These are phyloP conservation scores for Trissolcus japonicus DNA, from an alignment of 2,888 invertebrate species.

Conservation along the genomic window DNA sequence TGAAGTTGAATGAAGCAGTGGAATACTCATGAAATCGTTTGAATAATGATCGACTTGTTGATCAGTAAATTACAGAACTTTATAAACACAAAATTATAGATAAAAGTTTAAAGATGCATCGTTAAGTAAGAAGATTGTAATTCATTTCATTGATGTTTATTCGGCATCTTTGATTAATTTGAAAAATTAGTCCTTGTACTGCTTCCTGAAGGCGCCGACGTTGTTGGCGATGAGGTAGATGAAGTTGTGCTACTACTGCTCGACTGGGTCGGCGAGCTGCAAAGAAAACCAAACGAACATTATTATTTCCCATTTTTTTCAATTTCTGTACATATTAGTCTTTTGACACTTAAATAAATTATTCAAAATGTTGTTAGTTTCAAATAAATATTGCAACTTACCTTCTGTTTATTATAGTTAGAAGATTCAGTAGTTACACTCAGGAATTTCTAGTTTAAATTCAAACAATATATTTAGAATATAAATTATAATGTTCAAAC, in stretches of 20 bases:
- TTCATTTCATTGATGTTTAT: conserved; percentile 27
- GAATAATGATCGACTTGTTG: conserved; percentile 15
- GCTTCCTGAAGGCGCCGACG: conserved; percentile 61
- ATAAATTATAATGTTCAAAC: background rate
- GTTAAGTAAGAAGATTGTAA: conserved; percentile 32
- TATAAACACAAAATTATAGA: conserved; percentile 19
- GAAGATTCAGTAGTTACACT: conserved; percentile 1
- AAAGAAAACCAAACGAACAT: conserved; percentile 18
- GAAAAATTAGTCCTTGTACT: conserved; percentile 66
- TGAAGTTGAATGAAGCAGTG: conserved; percentile 38
- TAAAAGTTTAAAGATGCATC: conserved; percentile 19
- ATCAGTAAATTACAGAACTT: conserved; percentile 17
- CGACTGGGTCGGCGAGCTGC: conserved; percentile 70
- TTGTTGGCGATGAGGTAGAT: conserved; percentile 62
- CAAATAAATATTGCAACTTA: conserved; percentile 19
- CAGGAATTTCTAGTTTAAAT: background rate
- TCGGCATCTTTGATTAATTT: conserved; percentile 66
- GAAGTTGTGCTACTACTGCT: conserved; percentile 61
- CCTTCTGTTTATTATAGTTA: conserved; percentile 1
- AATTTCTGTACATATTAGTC: conserved; percentile 4
- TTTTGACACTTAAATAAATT: conserved; percentile 9
- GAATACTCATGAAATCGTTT: conserved; percentile 46
- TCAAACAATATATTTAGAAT: conserved; percentile 2
- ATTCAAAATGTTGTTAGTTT: background rate
- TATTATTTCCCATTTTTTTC: background rate